phyloP scores from a whole-genome alignment of 2,888 invertebrate species.

The Drosophila neonasuta region DNA sequence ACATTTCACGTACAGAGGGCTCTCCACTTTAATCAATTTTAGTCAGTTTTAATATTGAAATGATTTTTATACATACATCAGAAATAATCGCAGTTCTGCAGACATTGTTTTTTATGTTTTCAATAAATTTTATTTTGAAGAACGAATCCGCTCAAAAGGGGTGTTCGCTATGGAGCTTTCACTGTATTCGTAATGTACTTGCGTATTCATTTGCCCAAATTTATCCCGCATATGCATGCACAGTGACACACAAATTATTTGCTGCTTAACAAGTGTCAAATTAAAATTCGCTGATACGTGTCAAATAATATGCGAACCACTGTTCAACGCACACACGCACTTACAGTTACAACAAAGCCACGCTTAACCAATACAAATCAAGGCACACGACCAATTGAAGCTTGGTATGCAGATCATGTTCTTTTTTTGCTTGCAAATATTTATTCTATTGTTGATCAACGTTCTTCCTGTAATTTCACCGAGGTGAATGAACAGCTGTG shows the following conservation, averaged over 20 bases:
- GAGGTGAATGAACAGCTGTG: background rate
- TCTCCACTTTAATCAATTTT: too few species aligned
- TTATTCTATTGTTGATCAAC: background rate
- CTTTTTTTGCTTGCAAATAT: slow-evolving; percentile 2
- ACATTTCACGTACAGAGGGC: too few species aligned
- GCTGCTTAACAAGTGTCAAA: background rate
- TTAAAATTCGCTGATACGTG: background rate
- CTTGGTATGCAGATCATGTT: slow-evolving; percentile 16
- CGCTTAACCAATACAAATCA: slow-evolving; percentile 21
- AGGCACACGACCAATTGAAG: slow-evolving; percentile 8
- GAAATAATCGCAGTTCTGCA: too few species aligned
- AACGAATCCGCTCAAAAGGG: too few species aligned
- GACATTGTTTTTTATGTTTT: too few species aligned
- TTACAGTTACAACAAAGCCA: slow-evolving; percentile 7
- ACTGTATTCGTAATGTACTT: slow-evolving; percentile 1
- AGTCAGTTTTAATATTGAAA: too few species aligned
- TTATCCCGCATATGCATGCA: background rate
- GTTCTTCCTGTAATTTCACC: background rate
- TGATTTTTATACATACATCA: too few species aligned
- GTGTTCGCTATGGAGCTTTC: too few species aligned
- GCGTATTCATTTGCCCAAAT: slow-evolving; percentile 8
- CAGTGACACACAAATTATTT: background rate
- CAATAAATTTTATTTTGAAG: too few species aligned
- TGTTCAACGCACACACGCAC: background rate
- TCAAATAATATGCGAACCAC: background rate